Percentiles rank a stretch among this genome's conserved stretches.
phyloP scores from a whole-genome alignment of 2,113 vertebrate species.

The Trogon melanurus region DNA sequence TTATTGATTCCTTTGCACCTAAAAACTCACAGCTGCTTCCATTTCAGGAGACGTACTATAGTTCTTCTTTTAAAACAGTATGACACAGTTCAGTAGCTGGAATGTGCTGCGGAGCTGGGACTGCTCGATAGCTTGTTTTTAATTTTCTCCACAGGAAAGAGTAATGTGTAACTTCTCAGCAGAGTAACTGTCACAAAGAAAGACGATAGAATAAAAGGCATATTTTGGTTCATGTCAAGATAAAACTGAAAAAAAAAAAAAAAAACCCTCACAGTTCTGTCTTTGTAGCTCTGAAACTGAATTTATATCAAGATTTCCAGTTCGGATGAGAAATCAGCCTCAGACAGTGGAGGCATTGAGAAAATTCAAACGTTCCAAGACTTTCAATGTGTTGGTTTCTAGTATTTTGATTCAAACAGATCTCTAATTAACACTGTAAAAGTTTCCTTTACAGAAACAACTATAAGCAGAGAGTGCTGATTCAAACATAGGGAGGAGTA shows the following conservation, averaged over 20 bases:
- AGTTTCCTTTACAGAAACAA: neutral
- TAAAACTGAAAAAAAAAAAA: constrained; percentile 36
- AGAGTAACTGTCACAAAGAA: constrained; percentile 57
- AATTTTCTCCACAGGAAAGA: constrained; percentile 70
- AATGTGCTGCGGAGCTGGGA: constrained; percentile 52
- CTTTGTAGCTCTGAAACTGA: constrained; percentile 23
- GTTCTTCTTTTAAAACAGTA: constrained; percentile 64
- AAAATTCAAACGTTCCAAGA: neutral
- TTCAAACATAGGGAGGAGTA: neutral
- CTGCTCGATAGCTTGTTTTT: constrained; percentile 68
- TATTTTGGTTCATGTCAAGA: constrained; percentile 64
- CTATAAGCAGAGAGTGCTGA: neutral
- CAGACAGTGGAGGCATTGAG: neutral
- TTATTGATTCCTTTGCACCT: constrained; percentile 56
- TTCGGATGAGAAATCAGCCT: neutral
- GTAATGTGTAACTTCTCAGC: constrained; percentile 64
- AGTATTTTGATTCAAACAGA: neutral
- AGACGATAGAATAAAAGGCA: constrained; percentile 49
- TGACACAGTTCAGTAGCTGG: constrained; percentile 65
- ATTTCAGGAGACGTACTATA: constrained; percentile 42
- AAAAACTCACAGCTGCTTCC: constrained; percentile 69
- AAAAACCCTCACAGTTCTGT: neutral
- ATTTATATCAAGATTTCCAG: constrained; percentile 43
- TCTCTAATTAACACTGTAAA: constrained; percentile 24
- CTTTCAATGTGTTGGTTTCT: neutral